These are phyloP conservation scores for Otus sunia DNA, from an alignment of 2,113 vertebrate genomes.

Conservation along the genomic window DNA sequence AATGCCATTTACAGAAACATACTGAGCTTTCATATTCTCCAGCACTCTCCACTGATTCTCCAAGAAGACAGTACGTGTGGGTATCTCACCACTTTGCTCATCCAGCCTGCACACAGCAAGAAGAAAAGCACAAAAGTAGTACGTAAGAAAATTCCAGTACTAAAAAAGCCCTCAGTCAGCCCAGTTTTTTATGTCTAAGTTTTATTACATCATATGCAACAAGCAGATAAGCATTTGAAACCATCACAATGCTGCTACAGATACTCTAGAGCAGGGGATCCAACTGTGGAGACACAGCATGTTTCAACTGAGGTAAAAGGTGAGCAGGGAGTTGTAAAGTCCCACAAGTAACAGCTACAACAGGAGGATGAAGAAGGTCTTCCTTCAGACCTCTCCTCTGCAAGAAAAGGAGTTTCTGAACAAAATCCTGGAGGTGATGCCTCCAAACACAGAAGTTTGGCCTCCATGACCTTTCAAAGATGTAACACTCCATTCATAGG, in stretches of 20 bases:
- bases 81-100: constrained; percentile 79
- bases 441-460: background rate
- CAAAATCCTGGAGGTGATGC: background rate
- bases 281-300: background rate
- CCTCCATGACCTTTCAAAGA: background rate
- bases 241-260: background rate
- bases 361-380: background rate
- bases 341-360: background rate
- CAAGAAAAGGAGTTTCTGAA: background rate
- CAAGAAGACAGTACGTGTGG: constrained; percentile 76
- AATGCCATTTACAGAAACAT: constrained; percentile 92
- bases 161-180: background rate
- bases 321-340: background rate
- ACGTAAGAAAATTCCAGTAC: background rate
- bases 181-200: background rate
- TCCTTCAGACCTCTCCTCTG: background rate
- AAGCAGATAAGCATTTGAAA: background rate
- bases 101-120: constrained; percentile 79
- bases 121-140: background rate
- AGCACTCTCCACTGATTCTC: constrained; percentile 91
- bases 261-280: background rate
- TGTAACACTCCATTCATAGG: background rate
- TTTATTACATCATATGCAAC: background rate
- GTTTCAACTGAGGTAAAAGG: background rate
- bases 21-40: constrained; percentile 97